Base-by-base conservation (phyloP, 2,113 vertebrate genomes). In the Tauraco erythrolophus region DNA sequence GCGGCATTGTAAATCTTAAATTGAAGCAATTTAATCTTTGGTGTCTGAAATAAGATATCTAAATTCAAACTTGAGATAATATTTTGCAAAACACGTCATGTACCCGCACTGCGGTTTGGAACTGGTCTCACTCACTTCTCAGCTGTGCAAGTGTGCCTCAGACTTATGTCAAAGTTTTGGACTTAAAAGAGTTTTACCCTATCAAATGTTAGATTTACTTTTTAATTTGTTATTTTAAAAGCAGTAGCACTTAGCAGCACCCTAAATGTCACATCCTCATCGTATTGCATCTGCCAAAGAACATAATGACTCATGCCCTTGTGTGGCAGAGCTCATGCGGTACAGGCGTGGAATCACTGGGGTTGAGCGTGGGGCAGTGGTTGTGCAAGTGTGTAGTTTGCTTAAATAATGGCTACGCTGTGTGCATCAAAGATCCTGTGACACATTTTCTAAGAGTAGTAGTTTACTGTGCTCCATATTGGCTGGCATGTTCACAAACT, bases 261-360 rank as follows among this genome's bases (percentile, higher is more conserved):
- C 41, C 30, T 7, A n/a, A 0, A 71, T 81, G 84, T 93, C 25
- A 18, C 2, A 2, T 71, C 30, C 21, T 12, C 2, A 0, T 35
- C 4, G 4, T 43, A 7, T 14, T 53, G 11, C 37, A 25, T 57
- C 18, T 66, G 68, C 27, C 25, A 35, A 19, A 81, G n/a, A 6
- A n/a, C 22, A 10, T 3, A 28, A 13, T 45, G 74, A 7, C 11
- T 16, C 11, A 1, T 0, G 3, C 28, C 57, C 53, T 33, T 25
- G 50, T 5, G 7, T 30, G 64, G 37, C 71, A 91, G 83, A 84
- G 68, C 41, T 65, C 14, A 5, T 0, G 2, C 0, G 8, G 50
- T 14, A 2, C 1, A 1, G 24, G 0, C 0, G 27, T 33, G 68
- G 43, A 11, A 12, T 51, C 30, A 5, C 30, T 2, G 6, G 25